These are phyloP conservation scores for Ammodytes marinus DNA, from an alignment of 2,113 vertebrate species.

Conservation along the genomic window DNA sequence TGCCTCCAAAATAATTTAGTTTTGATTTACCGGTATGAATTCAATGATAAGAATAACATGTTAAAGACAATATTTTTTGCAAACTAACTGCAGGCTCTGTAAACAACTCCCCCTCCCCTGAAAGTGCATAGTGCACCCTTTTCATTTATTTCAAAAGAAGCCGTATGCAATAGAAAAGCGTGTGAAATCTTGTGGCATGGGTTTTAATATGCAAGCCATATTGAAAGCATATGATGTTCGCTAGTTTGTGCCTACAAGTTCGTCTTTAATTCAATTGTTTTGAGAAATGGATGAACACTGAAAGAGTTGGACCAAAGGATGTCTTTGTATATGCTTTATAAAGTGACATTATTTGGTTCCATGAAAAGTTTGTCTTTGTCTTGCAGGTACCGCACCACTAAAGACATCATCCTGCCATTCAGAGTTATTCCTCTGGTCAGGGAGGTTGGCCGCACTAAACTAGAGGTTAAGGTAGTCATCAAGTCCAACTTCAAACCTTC, in stretches of 20 bases:
- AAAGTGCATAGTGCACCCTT: too few species aligned
- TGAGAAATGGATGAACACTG: background rate
- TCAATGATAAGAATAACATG: too few species aligned
- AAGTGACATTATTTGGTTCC: background rate
- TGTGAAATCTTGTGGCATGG: background rate
- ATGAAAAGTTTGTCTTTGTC: too few species aligned
- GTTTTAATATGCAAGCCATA: background rate
- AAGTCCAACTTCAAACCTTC: slow-evolving; percentile 99
- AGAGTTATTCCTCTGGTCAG: slow-evolving; percentile 97
- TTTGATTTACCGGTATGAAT: too few species aligned
- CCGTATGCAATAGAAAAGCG: background rate
- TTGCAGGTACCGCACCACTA: slow-evolving; percentile 97
- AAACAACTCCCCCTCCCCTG: too few species aligned
- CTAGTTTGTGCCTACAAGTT: background rate
- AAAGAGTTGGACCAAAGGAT: background rate
- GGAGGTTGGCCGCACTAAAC: slow-evolving; percentile 97
- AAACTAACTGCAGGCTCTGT: too few species aligned
- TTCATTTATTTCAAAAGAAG: too few species aligned
- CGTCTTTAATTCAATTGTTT: background rate
- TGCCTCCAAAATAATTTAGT: too few species aligned
- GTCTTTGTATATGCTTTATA: background rate
- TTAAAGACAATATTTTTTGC: too few species aligned
- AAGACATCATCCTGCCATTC: slow-evolving; percentile 99
- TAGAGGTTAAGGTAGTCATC: slow-evolving; percentile 99
- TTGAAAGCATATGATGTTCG: background rate